These are phyloP conservation scores for Felis catus DNA, from an alignment of 2,113 vertebrate species.

Conservation along the genomic window F.catus_Fca126_mat1.0 CM031412.1:232207501-232208000, in stretches of 20 bases:
- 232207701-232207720: background rate
- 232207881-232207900: background rate
- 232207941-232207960: background rate
- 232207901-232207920: background rate
- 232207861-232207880: background rate
- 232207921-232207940: background rate
- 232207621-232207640: background rate
- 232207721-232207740: background rate
- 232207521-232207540: fast-evolving
- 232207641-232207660: background rate
- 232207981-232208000: background rate
- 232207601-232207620: background rate
- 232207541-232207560: background rate
- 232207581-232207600: background rate
- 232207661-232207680: background rate
- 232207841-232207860: background rate
- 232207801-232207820: background rate
- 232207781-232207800: background rate
- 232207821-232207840: too few relatives aligned
- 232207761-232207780: fast-evolving
- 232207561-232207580: background rate
- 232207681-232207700: background rate
- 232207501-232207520: too few relatives aligned
- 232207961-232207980: background rate
- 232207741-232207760: background rate